These are phyloP conservation scores for Ostrea edulis DNA, from an alignment of 1,140 invertebrate species.

Conservation along the genomic window DNA sequence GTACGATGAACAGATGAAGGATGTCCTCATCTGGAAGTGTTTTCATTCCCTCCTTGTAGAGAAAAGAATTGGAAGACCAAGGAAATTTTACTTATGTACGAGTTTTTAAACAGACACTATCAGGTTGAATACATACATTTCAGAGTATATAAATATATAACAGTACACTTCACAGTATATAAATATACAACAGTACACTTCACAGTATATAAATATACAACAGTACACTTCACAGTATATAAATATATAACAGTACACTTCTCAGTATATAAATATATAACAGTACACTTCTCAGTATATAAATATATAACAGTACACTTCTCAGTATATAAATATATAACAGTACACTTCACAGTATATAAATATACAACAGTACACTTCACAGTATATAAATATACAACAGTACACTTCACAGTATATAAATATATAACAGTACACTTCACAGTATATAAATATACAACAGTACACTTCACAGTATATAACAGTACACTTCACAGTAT, in stretches of 20 bases:
- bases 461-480: too few species aligned
- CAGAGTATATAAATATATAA: too few species aligned
- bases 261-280: too few species aligned
- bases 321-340: too few species aligned
- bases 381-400: too few species aligned
- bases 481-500: too few species aligned
- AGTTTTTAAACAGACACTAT: background rate
- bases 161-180: background rate
- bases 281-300: too few species aligned
- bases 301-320: background rate
- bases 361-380: background rate
- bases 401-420: too few species aligned
- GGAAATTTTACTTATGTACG: slow-evolving; percentile 57
- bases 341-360: too few species aligned
- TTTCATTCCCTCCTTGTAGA: slow-evolving; percentile 40
- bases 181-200: background rate
- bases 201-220: too few species aligned
- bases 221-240: too few species aligned
- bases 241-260: background rate
- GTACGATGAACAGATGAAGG: slow-evolving; percentile 49
- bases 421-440: background rate
- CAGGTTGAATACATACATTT: background rate
- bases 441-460: too few species aligned
- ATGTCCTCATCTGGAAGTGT: slow-evolving; percentile 45
- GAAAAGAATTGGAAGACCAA: slow-evolving; percentile 46